phyloP scores from a whole-genome alignment of 2,888 invertebrate species.

The Apamea monoglypha region DNA sequence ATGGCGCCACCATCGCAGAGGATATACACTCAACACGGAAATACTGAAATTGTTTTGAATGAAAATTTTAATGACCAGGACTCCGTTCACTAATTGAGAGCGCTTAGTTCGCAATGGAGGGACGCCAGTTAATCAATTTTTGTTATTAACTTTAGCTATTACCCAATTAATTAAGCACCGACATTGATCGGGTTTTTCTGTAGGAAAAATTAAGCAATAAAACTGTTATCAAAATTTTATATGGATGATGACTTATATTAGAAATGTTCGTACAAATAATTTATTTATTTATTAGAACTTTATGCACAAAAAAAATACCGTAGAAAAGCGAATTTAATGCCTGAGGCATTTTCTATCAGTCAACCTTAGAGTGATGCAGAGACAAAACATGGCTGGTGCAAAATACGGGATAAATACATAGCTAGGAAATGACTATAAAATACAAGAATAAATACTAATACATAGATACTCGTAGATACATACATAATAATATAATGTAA shows the following conservation, averaged over 20 bases:
- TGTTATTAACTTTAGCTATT: slow-evolving; percentile 72
- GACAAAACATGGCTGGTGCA: too few relatives aligned
- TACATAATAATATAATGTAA: too few relatives aligned
- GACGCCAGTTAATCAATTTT: slow-evolving; percentile 80
- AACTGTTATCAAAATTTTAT: not conserved
- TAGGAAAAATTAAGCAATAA: not conserved
- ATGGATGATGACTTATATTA: not conserved
- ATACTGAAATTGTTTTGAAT: slow-evolving; percentile 88
- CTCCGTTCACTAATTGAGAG: slow-evolving; percentile 83
- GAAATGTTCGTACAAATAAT: not conserved
- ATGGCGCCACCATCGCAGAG: slow-evolving; percentile 69
- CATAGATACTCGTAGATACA: too few relatives aligned
- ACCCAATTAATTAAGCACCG: slow-evolving; percentile 50
- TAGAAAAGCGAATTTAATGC: too few relatives aligned
- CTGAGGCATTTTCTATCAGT: too few relatives aligned
- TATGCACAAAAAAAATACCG: too few relatives aligned
- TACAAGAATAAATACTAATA: too few relatives aligned
- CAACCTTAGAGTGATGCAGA: too few relatives aligned
- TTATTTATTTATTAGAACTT: too few relatives aligned
- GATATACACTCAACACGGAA: slow-evolving; percentile 75
- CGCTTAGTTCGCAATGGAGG: slow-evolving; percentile 76
- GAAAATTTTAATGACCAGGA: slow-evolving; percentile 87
- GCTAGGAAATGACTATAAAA: too few relatives aligned
- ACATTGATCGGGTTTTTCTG: not conserved
- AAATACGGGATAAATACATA: too few relatives aligned